Evolutionary conservation across 2,888 invertebrate genomes (phyloP), one percentile per base, ranked within the genome.

Genomic region (Tinea pellionella): DNA sequence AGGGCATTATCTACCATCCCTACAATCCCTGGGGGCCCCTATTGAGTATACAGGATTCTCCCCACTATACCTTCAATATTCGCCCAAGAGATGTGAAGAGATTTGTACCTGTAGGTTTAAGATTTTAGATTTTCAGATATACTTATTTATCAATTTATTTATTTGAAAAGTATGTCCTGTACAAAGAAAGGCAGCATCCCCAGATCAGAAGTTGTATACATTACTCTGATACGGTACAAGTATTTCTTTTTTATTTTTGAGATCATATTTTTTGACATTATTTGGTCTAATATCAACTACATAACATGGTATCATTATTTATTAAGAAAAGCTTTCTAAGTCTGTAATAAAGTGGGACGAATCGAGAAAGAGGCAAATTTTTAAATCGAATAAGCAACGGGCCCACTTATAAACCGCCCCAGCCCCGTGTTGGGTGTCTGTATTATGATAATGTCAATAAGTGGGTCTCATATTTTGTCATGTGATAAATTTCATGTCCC

Each of bases 1-100:
- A 69, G 69, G 69, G 71, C 71, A 76, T 78, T 77, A 77, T 74
- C 72, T 70, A 66, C 61, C 63, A 64, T 73, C 75, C 74, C 74
- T 66, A 61, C 37, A 37, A 9, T 37, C 75, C 74, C 74, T 66
- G 61, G 65, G 70, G 74, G 63, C 72, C 68, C 66, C 65, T 63
- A 66, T 68, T 65, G 65, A 68, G 64, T 47, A 37, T 51, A 60
- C 41, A 55, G 60, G 47, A 47, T 2, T 1, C n/a, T 37, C n/a
- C 37, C 18, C 58, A 16, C 13, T 13, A n/a, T 8, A 29, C 13
- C 29, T 56, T 56, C 13, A 24, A 24, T 53, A 18, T 53, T 8
- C 53, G 16, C 12, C 6, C 15, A 30, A 57, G 30, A 6, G 24
- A 24, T 24, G 2, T 24, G n/a, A n/a, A n/a, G n/a, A n/a, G n/a